Conservation (phyloP, 2,797 vertebrate species). For the Eulemur coronatus region DNA sequence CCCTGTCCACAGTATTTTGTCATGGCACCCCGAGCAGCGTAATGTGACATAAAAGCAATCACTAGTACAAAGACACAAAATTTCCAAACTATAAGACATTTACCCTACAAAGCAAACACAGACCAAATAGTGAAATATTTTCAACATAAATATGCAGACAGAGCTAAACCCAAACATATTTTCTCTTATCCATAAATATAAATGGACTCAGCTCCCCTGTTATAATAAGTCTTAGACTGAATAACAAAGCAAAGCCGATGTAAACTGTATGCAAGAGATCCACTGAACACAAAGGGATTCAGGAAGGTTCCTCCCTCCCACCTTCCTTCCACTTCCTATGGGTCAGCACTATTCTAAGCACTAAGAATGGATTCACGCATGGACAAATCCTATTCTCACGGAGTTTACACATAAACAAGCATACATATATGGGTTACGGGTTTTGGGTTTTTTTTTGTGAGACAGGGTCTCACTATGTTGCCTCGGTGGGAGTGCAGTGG, state of each 20-base stretch:
- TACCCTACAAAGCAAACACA: neutral
- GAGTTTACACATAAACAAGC: neutral
- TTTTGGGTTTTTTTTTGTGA: too few relatives aligned
- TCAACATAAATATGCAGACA: neutral
- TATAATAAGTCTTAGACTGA: neutral
- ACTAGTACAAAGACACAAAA: neutral
- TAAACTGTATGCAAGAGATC: neutral
- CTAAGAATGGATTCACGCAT: neutral
- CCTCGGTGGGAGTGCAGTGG: too few relatives aligned
- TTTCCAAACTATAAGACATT: neutral
- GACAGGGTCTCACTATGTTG: too few relatives aligned
- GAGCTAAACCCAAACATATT: neutral
- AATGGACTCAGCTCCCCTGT: neutral
- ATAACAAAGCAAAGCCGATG: neutral
- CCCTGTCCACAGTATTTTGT: neutral
- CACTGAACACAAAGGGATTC: neutral
- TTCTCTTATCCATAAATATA: neutral
- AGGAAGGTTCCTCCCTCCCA: neutral
- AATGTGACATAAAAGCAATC: neutral
- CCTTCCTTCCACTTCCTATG: neutral
- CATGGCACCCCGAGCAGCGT: neutral
- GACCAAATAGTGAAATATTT: neutral
- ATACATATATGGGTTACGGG: too few relatives aligned
- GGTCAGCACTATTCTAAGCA: neutral
- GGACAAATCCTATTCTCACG: neutral